phyloP scores from a whole-genome alignment of 2,888 invertebrate species.

The Caenorhabditis sulstoni region DNA sequence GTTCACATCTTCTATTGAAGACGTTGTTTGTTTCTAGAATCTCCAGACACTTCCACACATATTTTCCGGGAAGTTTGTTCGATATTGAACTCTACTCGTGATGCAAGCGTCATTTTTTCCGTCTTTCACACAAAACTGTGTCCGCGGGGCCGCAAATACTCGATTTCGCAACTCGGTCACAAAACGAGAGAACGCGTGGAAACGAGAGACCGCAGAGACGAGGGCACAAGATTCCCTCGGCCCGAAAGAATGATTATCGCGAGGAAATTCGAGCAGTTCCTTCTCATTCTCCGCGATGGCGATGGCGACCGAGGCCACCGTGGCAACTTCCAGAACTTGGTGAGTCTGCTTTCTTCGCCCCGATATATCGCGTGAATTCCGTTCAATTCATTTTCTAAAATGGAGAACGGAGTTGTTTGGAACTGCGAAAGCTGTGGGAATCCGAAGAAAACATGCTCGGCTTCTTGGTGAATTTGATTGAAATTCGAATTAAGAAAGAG shows the following conservation, averaged over 20 bases:
- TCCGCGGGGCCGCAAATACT: slow-evolving; percentile 10
- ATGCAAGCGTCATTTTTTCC: slow-evolving; percentile 15
- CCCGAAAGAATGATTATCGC: slow-evolving; percentile 9
- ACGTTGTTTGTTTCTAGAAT: no score
- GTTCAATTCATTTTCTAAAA: neutral
- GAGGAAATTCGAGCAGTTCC: slow-evolving; percentile 19
- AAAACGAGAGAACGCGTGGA: slow-evolving; percentile 14
- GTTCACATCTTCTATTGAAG: no score
- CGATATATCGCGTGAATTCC: neutral
- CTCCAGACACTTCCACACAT: no score
- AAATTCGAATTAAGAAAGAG: slow-evolving; percentile 3
- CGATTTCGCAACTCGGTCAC: slow-evolving; percentile 46
- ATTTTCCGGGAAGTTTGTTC: neutral
- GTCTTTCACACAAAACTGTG: slow-evolving; percentile 29
- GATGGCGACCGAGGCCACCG: slow-evolving; percentile 34
- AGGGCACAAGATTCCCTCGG: slow-evolving; percentile 28
- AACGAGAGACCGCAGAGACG: slow-evolving; percentile 19
- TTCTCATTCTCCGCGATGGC: neutral
- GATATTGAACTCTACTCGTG: neutral
- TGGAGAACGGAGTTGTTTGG: neutral
- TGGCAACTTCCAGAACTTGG: slow-evolving; percentile 23
- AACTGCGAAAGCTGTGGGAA: neutral
- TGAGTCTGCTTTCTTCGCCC: slow-evolving; percentile 15
- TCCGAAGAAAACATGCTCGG: neutral
- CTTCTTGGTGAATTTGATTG: neutral